A percentile compares a stretch with the other conserved stretches of the same genome.
Evolutionary conservation across 2,113 vertebrate species (phyloP).

Genomic region (Bucco capensis): DNA sequence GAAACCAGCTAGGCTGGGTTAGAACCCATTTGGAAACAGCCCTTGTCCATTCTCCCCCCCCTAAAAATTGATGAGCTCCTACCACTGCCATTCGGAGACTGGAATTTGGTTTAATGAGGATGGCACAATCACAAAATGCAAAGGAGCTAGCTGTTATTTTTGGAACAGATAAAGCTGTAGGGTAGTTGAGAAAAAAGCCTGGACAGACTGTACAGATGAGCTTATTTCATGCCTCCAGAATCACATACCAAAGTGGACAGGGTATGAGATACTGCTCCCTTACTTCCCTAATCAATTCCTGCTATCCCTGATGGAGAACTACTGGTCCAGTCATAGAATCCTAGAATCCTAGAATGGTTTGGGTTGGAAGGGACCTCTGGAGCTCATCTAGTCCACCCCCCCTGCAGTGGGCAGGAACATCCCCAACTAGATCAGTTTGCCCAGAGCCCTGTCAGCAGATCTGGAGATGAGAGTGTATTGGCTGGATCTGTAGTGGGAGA

Average conservation of each 20-base stretch:
- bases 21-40: neutral
- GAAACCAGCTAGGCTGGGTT: conserved; percentile 9
- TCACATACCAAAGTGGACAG: neutral
- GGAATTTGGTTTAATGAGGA: conserved; percentile 47
- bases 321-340: too few species aligned
- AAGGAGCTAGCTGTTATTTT: conserved; percentile 52
- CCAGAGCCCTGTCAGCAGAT: neutral
- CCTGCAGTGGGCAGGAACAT: too few species aligned
- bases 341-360: too few species aligned
- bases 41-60: neutral
- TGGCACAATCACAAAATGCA: conserved; percentile 44
- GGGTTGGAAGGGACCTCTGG: too few species aligned
- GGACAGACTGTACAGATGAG: neutral
- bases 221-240: neutral
- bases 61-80: neutral
- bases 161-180: conserved; percentile 31
- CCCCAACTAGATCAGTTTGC: too few species aligned
- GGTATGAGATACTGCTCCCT: neutral
- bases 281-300: neutral
- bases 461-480: neutral
- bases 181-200: neutral
- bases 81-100: neutral
- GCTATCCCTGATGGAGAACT: neutral
- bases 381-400: too few species aligned
- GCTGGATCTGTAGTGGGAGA: neutral